Conservation (phyloP, 2,797 vertebrate species). For the Furcifer pardalis region DNA sequence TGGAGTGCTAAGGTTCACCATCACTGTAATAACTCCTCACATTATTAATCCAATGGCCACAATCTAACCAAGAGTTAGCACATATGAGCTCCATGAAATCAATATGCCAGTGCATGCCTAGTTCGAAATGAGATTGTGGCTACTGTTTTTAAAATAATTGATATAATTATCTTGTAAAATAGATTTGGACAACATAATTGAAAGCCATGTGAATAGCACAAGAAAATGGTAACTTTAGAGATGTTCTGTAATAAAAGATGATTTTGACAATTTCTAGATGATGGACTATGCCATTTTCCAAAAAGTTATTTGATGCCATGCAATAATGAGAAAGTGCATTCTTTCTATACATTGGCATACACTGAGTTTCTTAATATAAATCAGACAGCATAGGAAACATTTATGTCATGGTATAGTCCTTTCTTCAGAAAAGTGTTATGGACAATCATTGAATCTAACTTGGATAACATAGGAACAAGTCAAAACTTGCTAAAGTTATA, state of each 20-base stretch:
- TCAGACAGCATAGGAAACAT: neutral
- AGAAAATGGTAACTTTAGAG: neutral
- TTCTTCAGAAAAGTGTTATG: neutral
- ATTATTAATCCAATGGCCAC: conserved; percentile 3
- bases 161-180: neutral
- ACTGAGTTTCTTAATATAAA: conserved; percentile 9
- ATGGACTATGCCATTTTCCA: conserved; percentile 14
- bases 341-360: neutral
- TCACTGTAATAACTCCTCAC: conserved; percentile 1
- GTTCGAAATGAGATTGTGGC: neutral
- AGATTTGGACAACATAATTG: neutral
- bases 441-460: neutral
- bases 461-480: neutral
- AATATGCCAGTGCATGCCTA: neutral
- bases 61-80: neutral
- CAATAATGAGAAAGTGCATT: conserved; percentile 19
- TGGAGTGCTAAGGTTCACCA: too few species aligned
- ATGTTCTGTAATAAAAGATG: neutral
- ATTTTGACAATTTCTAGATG: conserved; percentile 23
- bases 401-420: neutral
- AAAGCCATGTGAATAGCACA: neutral
- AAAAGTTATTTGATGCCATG: conserved; percentile 43
- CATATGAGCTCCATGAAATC: neutral
- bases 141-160: neutral
- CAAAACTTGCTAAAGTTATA: neutral